phyloP scores from a whole-genome alignment of 2,888 invertebrate species.

The Acrobasis suavella region DNA sequence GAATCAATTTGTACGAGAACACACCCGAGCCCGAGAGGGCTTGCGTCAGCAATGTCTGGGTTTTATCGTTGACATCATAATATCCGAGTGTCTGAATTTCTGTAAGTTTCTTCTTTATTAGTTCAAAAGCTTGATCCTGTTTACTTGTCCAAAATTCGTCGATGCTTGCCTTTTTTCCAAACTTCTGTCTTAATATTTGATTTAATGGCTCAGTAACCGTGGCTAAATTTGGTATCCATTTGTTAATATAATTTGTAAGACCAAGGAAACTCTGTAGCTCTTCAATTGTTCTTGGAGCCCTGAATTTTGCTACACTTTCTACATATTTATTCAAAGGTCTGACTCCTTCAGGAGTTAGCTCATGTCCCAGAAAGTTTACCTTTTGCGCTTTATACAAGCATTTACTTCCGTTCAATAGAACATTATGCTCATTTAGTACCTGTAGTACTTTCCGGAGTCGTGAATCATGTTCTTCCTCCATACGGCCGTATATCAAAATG shows the following conservation, averaged over 20 bases:
- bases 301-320: slow-evolving; percentile 26
- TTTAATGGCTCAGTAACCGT: slow-evolving; percentile 35
- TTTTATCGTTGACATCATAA: slow-evolving; percentile 31
- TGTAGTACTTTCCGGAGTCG: too few species aligned
- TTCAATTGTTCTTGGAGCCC: slow-evolving; percentile 30
- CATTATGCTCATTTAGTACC: slow-evolving; percentile 31
- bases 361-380: slow-evolving; percentile 33
- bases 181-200: slow-evolving; percentile 28
- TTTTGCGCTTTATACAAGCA: slow-evolving; percentile 24
- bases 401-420: slow-evolving; percentile 33
- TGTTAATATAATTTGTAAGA: slow-evolving; percentile 35
- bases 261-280: slow-evolving; percentile 43
- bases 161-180: too few species aligned
- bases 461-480: too few species aligned
- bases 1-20: slow-evolving; percentile 28
- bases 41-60: slow-evolving; percentile 33
- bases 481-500: slow-evolving; percentile 37
- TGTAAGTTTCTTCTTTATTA: too few species aligned
- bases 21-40: slow-evolving; percentile 32
- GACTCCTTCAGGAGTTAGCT: slow-evolving; percentile 29
- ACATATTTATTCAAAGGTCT: slow-evolving; percentile 36
- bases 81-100: too few species aligned
- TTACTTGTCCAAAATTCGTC: too few species aligned
- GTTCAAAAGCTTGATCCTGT: too few species aligned
- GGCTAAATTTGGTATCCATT: slow-evolving; percentile 38